Conservation (phyloP, 2,888 invertebrate genomes). For the Pyrgus malvae region DNA sequence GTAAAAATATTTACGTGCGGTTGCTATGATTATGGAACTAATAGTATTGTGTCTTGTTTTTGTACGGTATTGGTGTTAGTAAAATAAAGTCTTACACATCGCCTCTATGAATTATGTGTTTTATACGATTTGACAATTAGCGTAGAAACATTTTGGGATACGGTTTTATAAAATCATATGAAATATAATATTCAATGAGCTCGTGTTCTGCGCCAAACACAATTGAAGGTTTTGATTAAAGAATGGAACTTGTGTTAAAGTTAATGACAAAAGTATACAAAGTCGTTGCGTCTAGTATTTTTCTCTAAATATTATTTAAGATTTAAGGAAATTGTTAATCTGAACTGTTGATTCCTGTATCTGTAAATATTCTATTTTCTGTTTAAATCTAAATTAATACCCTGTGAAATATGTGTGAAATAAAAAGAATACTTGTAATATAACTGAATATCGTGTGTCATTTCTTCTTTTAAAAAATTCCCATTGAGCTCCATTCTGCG, state of each 20-base stretch:
- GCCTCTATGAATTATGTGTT: conserved; percentile 7
- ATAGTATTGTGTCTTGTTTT: neutral
- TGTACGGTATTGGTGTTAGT: neutral
- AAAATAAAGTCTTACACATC: conserved; percentile 9
- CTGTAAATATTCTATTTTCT: conserved; percentile 76
- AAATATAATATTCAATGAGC: conserved; percentile 17
- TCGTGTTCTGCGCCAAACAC: conserved; percentile 5
- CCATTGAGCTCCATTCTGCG: too few relatives aligned
- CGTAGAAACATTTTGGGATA: conserved; percentile 15
- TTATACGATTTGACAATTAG: conserved; percentile 15
- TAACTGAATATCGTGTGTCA: conserved; percentile 51
- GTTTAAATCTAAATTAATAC: conserved; percentile 67
- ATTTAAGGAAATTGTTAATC: conserved; percentile 67
- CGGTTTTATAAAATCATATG: conserved; percentile 18
- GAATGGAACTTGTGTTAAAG: conserved; percentile 21
- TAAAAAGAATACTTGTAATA: conserved; percentile 75
- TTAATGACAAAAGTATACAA: conserved; percentile 21
- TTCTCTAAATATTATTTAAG: conserved; percentile 43
- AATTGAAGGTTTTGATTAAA: conserved; percentile 5
- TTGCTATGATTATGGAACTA: too few relatives aligned
- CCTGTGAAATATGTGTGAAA: conserved; percentile 79
- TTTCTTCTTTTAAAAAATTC: too few relatives aligned
- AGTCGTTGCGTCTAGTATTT: conserved; percentile 25
- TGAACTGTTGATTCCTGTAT: conserved; percentile 72
- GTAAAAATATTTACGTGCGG: neutral